phyloP scores from a whole-genome alignment of 2,888 invertebrate genomes.

The Clivina fossor region DNA sequence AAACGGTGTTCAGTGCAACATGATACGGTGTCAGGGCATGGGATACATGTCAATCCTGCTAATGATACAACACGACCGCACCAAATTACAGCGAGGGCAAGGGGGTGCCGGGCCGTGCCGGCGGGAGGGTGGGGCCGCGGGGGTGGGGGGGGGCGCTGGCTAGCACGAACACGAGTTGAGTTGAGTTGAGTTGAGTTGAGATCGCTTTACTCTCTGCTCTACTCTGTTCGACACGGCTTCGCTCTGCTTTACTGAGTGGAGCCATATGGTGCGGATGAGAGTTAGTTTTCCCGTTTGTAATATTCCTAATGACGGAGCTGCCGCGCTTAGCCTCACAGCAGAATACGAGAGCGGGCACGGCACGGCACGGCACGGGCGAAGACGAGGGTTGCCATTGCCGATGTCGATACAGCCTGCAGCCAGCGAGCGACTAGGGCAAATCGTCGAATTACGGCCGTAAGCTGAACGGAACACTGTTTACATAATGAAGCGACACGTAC shows the following conservation, averaged over 20 bases:
- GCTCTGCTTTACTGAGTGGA: constrained; percentile 47
- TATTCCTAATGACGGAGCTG: constrained; percentile 57
- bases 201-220: neutral
- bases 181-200: constrained; percentile 14
- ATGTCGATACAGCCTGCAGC: neutral
- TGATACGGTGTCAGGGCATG: constrained; percentile 8
- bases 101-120: constrained; percentile 16
- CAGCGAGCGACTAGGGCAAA: constrained; percentile 10
- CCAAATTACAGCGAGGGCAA: constrained; percentile 50
- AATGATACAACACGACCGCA: constrained; percentile 55
- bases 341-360: constrained; percentile 47
- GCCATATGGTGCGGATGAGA: constrained; percentile 54
- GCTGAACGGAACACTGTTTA: constrained; percentile 23
- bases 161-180: constrained; percentile 25
- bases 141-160: constrained; percentile 35
- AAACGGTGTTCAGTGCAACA: too few species aligned
- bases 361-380: constrained; percentile 18
- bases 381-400: neutral
- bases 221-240: constrained; percentile 19
- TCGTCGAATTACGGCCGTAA: constrained; percentile 26
- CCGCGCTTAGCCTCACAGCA: constrained; percentile 44
- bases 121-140: constrained; percentile 37
- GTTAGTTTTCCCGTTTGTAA: constrained; percentile 56
- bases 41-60: constrained; percentile 55
- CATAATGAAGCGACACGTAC: constrained; percentile 23